phyloP scores from a whole-genome alignment of 2,797 vertebrate species.

The Sparidentex hasta region DNA sequence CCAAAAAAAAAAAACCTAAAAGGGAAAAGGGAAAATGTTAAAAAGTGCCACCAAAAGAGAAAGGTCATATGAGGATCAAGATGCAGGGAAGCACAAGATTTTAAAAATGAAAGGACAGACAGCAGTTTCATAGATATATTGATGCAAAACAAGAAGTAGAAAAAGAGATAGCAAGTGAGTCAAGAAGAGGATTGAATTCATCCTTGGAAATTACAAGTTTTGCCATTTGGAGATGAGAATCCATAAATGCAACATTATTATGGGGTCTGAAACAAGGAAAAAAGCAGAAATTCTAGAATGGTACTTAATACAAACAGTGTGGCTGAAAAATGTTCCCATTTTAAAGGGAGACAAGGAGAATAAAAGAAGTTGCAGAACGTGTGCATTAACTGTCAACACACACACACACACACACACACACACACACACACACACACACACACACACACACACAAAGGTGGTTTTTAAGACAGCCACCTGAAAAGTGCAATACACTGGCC shows the following conservation, averaged over 20 bases:
- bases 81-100: slow-evolving; percentile 3
- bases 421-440: too few species aligned
- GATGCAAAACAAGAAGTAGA: slow-evolving; percentile 28
- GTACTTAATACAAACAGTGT: slow-evolving; percentile 24
- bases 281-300: slow-evolving; percentile 16
- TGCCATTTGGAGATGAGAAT: slow-evolving; percentile 19
- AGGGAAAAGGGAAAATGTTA: slow-evolving; percentile 1
- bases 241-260: slow-evolving; percentile 8
- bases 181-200: slow-evolving; percentile 16
- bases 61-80: slow-evolving; percentile 10
- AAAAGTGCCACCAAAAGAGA: slow-evolving; percentile 25
- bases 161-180: slow-evolving; percentile 15
- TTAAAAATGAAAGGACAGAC: slow-evolving; percentile 21
- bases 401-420: too few species aligned
- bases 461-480: too few species aligned
- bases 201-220: slow-evolving; percentile 21
- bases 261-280: not conserved
- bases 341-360: slow-evolving; percentile 7
- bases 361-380: not conserved
- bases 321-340: slow-evolving; percentile 10
- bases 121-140: slow-evolving; percentile 22
- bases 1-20: slow-evolving; percentile 17
- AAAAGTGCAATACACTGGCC: too few species aligned
- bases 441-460: too few species aligned
- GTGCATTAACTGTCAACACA: not conserved